These are phyloP conservation scores for Fregetta grallaria DNA, from an alignment of 2,113 vertebrate species.

Conservation along the genomic window DNA sequence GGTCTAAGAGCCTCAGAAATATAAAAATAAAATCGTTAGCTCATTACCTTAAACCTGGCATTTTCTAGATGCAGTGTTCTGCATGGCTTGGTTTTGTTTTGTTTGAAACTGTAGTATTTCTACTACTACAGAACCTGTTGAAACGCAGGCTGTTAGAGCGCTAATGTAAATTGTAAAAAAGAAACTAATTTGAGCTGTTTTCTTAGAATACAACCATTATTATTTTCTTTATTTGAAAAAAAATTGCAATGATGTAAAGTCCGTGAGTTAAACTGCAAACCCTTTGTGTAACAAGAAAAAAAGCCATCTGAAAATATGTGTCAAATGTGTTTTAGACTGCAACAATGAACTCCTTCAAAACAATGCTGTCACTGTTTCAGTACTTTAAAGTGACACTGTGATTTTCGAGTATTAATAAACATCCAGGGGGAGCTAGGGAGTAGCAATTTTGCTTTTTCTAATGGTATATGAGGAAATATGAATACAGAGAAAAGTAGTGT, in stretches of 20 bases:
- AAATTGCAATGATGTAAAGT: background rate
- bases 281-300: background rate
- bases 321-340: background rate
- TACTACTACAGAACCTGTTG: conserved; percentile 16
- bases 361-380: conserved; percentile 56
- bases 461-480: conserved; percentile 33
- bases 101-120: background rate
- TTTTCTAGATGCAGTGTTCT: conserved; percentile 7
- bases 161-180: conserved; percentile 3
- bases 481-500: conserved; percentile 43
- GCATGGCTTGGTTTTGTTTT: conserved; percentile 7
- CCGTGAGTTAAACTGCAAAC: background rate
- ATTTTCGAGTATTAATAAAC: conserved; percentile 61
- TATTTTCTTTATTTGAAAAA: background rate
- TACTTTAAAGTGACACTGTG: conserved; percentile 44
- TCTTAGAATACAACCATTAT: background rate
- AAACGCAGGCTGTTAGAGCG: background rate
- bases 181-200: conserved; percentile 1
- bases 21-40: conserved; percentile 15
- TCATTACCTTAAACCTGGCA: conserved; percentile 15
- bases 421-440: conserved; percentile 81
- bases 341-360: conserved; percentile 51
- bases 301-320: background rate
- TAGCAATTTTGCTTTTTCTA: conserved; percentile 50
- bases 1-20: background rate